phyloP scores from a whole-genome alignment of 2,888 invertebrate genomes.

The Tanaodytes sp. region DNA sequence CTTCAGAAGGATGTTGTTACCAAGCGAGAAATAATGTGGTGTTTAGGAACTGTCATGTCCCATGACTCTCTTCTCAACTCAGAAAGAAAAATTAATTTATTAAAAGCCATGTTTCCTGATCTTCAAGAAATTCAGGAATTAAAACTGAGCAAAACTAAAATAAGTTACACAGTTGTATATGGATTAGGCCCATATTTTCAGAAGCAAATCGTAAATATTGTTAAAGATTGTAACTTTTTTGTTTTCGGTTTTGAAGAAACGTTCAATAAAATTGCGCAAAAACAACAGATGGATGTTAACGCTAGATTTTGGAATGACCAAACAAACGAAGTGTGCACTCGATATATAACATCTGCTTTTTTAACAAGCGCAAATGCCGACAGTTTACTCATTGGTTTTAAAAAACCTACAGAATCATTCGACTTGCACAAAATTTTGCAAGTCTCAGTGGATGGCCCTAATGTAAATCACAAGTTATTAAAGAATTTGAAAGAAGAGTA shows the following conservation, averaged over 20 bases:
- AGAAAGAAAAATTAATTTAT: slow-evolving; percentile 28
- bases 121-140: slow-evolving; percentile 46
- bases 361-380: slow-evolving; percentile 46
- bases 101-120: slow-evolving; percentile 50
- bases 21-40: slow-evolving; percentile 37
- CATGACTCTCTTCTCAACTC: slow-evolving; percentile 36
- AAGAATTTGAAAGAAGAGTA: slow-evolving; percentile 16
- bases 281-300: slow-evolving; percentile 58
- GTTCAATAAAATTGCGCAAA: slow-evolving; percentile 54
- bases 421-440: slow-evolving; percentile 48
- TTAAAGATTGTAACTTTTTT: slow-evolving; percentile 31
- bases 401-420: slow-evolving; percentile 18
- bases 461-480: slow-evolving; percentile 48
- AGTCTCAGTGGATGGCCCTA: slow-evolving; percentile 34
- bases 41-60: slow-evolving; percentile 28
- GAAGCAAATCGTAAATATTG: slow-evolving; percentile 26
- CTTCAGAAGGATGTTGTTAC: slow-evolving; percentile 30
- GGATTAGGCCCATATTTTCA: slow-evolving; percentile 48
- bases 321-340: slow-evolving; percentile 45
- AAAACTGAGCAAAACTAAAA: slow-evolving; percentile 48
- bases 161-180: slow-evolving; percentile 50
- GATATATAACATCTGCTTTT: slow-evolving; percentile 57
- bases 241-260: slow-evolving; percentile 15
- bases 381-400: slow-evolving; percentile 49
- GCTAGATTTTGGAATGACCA: slow-evolving; percentile 55